Base-by-base conservation (phyloP, 2,113 vertebrate genomes). In the Urocolius indicus region DNA sequence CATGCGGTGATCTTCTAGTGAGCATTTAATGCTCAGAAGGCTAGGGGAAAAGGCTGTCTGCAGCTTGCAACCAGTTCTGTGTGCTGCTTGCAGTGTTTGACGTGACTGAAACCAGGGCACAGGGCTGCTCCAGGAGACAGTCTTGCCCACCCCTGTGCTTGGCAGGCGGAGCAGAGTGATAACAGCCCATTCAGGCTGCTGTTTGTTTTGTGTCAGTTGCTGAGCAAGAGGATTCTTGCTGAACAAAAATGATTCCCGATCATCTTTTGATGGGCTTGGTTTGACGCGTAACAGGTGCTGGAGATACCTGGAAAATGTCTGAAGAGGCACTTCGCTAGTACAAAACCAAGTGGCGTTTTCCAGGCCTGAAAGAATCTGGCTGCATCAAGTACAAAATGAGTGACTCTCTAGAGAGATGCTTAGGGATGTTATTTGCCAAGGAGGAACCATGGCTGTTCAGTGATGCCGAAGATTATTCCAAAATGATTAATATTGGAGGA, bases 151-250 rank as follows among this genome's bases (percentile, higher is more conserved):
- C 9, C 43, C 32, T 13, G 41, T 3, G 6, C 52, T 62, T 76
- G 67, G 41, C 63, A 85, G 58, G 67, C 89, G 69, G 18, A 73
- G n/a, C 49, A 69, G 59, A 54, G 23, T 23, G n/a, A 3, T 55
- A 90, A 51, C 21, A 71, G 66, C 36, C 30, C 43, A 10, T 73
- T 69, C 19, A 27, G 51, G 48, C 63, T 88, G 45, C 67, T n/a
- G 3, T 26, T 48, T 54, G 55, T 58, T 91, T 82, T 87, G n/a
- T 90, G 63, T 85, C 79, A 85, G 76, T 83, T 92, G 93, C 86
- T 92, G 89, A 83, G 86, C 68, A 59, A 66, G 91, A 83, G 10
- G 49, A 57, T 93, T 81, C 6, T 7, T 74, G 61, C 43, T 74
- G 55, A 66, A 45, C 51, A 81, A 57, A 94, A 68, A 8, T 65